Base-by-base conservation (phyloP, 2,113 vertebrate species). In the Erpornis zantholeuca region DNA sequence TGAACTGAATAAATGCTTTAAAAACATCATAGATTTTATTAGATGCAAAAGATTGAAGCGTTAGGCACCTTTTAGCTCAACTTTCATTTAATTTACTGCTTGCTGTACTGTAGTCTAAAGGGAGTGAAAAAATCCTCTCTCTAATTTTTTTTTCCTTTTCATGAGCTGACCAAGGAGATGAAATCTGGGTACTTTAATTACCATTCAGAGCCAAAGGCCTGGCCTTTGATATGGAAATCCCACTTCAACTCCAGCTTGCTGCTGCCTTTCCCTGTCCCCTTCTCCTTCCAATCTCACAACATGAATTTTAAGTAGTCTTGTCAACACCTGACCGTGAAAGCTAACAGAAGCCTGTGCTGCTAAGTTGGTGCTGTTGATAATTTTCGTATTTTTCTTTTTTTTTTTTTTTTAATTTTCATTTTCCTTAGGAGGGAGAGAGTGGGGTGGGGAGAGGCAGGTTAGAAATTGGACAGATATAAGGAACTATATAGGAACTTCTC, bases 221-320 rank as follows among this genome's bases (percentile, higher is more conserved):
- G 97, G 98, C 98, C 99, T 99, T 99, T 99, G 99, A 99, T 99
- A 99, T 99, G 99, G 98, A 99, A 99, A 99, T 99, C 98, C 98
- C 95, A 98, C 98, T 98, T 98, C 98, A 98, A 97, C 94, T 98
- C 98, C 98, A 95, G 98, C 97, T 98, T 97, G 96, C 95, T 83
- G 93, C 92, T 94, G 96, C 95, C 95, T 97, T 97, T 94, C 96
- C 97, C 98, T 91, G 97, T 97, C 96, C 97, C 97, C 97, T 98
- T 97, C 96, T 97, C 97, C 94, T 98, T 98, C 97, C 98, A 98
- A 97, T 98, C 95, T 98, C 96, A 95, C 97, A 95, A 98, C 97
- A 98, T 98, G 99, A 98, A 99, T 99, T 98, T 98, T 98, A 99
- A 99, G 98, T 96, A 98, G 98, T 90, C 98, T 98, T 98, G 97